phyloP scores from a whole-genome alignment of 2,888 invertebrate genomes.

The Sinhomidia bicolor region DNA sequence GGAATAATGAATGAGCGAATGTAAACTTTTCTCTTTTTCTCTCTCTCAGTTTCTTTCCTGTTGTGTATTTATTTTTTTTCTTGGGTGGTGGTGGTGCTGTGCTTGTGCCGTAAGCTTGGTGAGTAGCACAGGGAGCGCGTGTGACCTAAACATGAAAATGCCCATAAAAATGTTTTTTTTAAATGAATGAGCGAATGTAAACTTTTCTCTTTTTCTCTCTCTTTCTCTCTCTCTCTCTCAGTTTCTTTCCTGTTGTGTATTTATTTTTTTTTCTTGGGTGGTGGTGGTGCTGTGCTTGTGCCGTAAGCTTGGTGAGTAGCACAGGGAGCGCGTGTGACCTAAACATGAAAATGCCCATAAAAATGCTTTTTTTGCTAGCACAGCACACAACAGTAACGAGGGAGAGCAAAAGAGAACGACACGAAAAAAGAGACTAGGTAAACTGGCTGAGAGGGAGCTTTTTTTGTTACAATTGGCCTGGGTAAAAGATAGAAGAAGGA shows the following conservation, averaged over 20 bases:
- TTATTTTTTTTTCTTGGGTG: background rate
- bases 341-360: constrained; percentile 41
- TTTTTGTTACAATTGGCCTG: constrained; percentile 7
- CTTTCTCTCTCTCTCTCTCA: background rate
- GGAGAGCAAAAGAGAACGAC: background rate
- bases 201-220: background rate
- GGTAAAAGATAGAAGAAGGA: no score
- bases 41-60: background rate
- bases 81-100: background rate
- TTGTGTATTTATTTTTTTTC: background rate
- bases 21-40: no score
- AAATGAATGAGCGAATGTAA: no score
- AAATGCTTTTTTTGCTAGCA: constrained; percentile 39
- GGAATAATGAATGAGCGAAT: no score
- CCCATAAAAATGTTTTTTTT: constrained; percentile 25
- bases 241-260: background rate
- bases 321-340: constrained; percentile 3
- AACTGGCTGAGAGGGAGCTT: no score
- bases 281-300: no score
- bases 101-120: no score
- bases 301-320: no score
- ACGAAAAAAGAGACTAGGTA: background rate
- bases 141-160: constrained; percentile 41
- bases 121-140: background rate
- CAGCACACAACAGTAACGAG: background rate